Percentiles rank a stretch among this genome's conserved stretches.
phyloP scores from a whole-genome alignment of 2,797 vertebrate genomes.

The Sebastes ruberrimus region DNA sequence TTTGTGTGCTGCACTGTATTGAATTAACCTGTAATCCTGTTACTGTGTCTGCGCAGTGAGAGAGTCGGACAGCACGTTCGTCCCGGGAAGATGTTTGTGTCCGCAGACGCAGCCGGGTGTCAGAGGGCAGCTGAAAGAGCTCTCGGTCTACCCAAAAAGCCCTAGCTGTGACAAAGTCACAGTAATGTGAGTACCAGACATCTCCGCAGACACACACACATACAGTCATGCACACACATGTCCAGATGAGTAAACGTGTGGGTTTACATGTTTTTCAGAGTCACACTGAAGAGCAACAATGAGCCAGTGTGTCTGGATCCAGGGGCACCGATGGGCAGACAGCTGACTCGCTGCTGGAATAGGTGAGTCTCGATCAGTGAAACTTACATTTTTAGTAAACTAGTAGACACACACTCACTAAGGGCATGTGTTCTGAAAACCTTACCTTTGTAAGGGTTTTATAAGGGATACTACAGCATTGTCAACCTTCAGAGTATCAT shows the following conservation, averaged over 20 bases:
- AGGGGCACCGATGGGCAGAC: slow-evolving; percentile 58
- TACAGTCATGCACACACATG: neutral
- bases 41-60: slow-evolving; percentile 65
- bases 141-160: slow-evolving; percentile 58
- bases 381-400: neutral
- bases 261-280: slow-evolving; percentile 65
- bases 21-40: slow-evolving; percentile 47
- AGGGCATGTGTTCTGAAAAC: neutral
- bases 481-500: neutral
- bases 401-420: neutral
- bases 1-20: neutral
- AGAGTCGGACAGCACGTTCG: slow-evolving; percentile 45
- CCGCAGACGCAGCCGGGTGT: slow-evolving; percentile 2
- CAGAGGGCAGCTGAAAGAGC: slow-evolving; percentile 56
- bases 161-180: slow-evolving; percentile 69
- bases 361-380: slow-evolving; percentile 64
- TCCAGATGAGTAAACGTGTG: slow-evolving; percentile 8
- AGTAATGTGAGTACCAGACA: slow-evolving; percentile 79
- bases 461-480: neutral
- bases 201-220: neutral
- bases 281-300: slow-evolving; percentile 53
- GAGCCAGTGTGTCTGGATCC: slow-evolving; percentile 73
- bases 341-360: slow-evolving; percentile 78
- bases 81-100: slow-evolving; percentile 82
- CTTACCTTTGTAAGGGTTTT: neutral